Conservation (phyloP, 1,140 invertebrate species). For the Pseudomyrmex flavicornis region DNA sequence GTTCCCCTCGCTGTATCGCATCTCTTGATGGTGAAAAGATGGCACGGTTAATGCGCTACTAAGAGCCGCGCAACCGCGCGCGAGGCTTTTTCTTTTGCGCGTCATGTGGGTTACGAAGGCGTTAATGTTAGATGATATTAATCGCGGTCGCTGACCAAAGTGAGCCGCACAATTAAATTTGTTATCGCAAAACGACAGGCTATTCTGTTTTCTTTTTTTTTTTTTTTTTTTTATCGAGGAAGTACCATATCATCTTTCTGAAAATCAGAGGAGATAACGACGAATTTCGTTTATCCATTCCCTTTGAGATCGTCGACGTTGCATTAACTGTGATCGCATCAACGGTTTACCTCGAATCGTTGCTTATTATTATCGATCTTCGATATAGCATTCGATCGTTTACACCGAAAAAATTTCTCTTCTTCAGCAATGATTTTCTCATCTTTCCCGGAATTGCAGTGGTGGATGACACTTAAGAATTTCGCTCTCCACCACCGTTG, state of each 20-base stretch:
- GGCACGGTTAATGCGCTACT: conserved; percentile 13
- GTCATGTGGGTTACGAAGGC: not conserved
- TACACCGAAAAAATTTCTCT: not conserved
- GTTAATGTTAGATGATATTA: conserved; percentile 29
- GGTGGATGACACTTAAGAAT: conserved; percentile 26
- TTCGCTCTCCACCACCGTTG: not conserved
- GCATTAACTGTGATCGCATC: conserved; percentile 21
- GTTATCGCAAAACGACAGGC: not conserved
- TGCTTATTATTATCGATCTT: conserved; percentile 39
- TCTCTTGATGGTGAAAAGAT: conserved; percentile 42
- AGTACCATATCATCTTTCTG: not conserved
- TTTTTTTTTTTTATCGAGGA: not conserved
- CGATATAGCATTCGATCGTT: not conserved
- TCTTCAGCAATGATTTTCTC: not conserved
- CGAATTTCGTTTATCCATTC: conserved; percentile 19
- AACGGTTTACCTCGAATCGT: conserved; percentile 15
- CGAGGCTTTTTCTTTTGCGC: not conserved
- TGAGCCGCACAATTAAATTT: conserved; percentile 20
- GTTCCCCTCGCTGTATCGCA: not conserved
- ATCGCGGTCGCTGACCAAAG: conserved; percentile 17
- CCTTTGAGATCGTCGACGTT: not conserved
- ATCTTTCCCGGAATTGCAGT: not conserved
- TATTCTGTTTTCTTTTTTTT: not conserved
- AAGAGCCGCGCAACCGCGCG: not conserved
- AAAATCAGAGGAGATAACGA: not conserved